A percentile compares a stretch with the other conserved stretches of the same genome.
Conservation (phyloP, 2,797 vertebrate species). For the Kryptolebias ocellatus region DNA sequence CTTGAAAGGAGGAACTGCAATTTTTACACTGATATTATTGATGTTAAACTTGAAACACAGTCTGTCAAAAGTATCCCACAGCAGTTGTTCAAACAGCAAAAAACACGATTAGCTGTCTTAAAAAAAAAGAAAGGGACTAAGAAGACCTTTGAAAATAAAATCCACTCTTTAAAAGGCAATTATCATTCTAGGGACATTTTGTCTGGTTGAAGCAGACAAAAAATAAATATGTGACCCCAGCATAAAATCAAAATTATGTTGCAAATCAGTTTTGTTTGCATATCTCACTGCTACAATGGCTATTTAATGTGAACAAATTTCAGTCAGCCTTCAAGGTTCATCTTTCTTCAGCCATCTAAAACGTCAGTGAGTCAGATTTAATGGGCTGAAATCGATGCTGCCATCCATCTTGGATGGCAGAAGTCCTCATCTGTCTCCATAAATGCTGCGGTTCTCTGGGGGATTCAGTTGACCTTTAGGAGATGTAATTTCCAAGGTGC, state of each 20-base stretch:
- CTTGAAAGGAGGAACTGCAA: conserved; percentile 2
- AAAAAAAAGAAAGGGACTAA: background rate
- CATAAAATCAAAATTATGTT: conserved; percentile 7
- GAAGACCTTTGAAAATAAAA: conserved; percentile 2
- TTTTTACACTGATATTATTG: conserved; percentile 6
- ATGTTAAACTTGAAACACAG: background rate
- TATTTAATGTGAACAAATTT: conserved; percentile 23
- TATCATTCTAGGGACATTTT: background rate
- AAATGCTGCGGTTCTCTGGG: conserved; percentile 34
- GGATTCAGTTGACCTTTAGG: conserved; percentile 35
- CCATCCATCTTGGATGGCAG: conserved; percentile 45
- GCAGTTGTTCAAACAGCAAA: conserved; percentile 7
- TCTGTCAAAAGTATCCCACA: background rate
- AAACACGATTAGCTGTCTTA: conserved; percentile 9
- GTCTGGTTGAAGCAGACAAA: conserved; percentile 4
- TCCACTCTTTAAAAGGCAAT: too few relatives aligned
- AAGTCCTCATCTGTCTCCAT: conserved; percentile 49
- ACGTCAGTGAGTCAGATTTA: conserved; percentile 37
- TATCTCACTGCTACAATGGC: background rate
- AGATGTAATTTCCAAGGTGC: conserved; percentile 38
- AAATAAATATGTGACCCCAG: background rate
- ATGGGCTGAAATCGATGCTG: conserved; percentile 43
- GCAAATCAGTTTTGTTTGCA: conserved; percentile 16
- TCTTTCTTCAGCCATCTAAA: conserved; percentile 17
- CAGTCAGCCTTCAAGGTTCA: conserved; percentile 12